A percentile compares a stretch with the other conserved stretches of the same genome.
Evolutionary conservation across 2,797 vertebrate species (phyloP).

Genomic region (Merluccius polli): DNA sequence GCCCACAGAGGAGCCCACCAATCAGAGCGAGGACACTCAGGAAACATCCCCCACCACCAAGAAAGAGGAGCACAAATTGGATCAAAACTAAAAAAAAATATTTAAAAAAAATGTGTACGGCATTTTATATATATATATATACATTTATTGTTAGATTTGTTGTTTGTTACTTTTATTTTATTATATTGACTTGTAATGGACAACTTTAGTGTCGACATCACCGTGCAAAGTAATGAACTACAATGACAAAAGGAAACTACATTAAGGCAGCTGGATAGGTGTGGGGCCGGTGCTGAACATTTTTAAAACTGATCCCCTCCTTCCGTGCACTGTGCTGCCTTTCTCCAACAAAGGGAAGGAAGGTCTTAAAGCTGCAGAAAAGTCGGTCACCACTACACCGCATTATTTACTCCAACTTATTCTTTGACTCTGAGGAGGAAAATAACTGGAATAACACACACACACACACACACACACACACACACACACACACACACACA

Average conservation of each 20-base stretch:
- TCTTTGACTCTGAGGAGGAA: neutral
- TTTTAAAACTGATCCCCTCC: neutral
- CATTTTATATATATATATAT: slow-evolving; percentile 23
- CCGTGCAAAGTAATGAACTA: neutral
- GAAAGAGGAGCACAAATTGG: slow-evolving; percentile 52
- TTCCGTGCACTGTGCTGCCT: neutral
- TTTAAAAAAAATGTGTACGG: slow-evolving; percentile 14
- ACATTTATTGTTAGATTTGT: slow-evolving; percentile 18
- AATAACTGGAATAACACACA: neutral
- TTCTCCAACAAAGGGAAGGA: slow-evolving; percentile 16
- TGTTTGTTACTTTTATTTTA: slow-evolving; percentile 31
- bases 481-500: neutral
- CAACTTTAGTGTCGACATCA: slow-evolving; percentile 26
- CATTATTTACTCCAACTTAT: neutral
- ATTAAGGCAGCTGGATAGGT: neutral
- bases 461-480: neutral
- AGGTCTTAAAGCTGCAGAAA: neutral
- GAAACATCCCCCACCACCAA: slow-evolving; percentile 43
- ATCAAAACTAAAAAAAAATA: slow-evolving; percentile 44
- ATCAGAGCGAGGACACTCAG: slow-evolving; percentile 59
- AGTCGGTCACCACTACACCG: neutral
- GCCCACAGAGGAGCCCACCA: slow-evolving; percentile 45
- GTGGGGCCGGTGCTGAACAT: neutral
- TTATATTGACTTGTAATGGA: slow-evolving; percentile 33
- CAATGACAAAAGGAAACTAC: neutral